Percentiles rank a stretch among this genome's conserved stretches.
Conservation (phyloP, 2,888 invertebrate genomes). For the Criorhina ranunculi region DNA sequence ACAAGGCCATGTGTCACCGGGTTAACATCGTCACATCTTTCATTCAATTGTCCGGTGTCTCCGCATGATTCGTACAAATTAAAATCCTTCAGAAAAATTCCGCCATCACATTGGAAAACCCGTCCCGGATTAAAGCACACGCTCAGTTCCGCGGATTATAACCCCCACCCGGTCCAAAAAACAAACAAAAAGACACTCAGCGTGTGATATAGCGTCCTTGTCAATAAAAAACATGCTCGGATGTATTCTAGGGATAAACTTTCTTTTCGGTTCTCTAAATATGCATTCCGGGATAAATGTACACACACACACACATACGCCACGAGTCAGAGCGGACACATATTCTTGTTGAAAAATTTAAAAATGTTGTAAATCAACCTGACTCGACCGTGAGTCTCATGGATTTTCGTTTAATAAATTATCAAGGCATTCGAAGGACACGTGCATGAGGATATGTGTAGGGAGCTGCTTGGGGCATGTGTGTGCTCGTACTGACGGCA, state of each 20-base stretch:
- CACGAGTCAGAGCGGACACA: conserved; percentile 33
- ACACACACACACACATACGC: background rate
- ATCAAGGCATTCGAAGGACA: conserved; percentile 61
- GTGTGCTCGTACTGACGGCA: conserved; percentile 13
- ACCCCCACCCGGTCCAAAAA: conserved; percentile 29
- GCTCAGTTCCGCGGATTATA: conserved; percentile 25
- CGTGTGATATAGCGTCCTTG: conserved; percentile 52
- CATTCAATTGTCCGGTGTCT: conserved; percentile 27
- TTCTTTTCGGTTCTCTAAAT: conserved; percentile 44
- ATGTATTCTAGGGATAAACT: conserved; percentile 33
- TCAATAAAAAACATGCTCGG: conserved; percentile 45
- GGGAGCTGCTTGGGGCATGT: conserved; percentile 27
- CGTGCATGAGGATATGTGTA: conserved; percentile 61
- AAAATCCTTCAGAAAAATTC: background rate
- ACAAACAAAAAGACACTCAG: conserved; percentile 37
- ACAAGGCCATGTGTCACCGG: conserved; percentile 15
- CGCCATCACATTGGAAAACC: conserved; percentile 3
- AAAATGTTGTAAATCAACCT: conserved; percentile 74
- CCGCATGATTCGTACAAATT: conserved; percentile 18
- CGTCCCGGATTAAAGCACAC: conserved; percentile 25
- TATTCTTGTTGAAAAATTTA: conserved; percentile 59
- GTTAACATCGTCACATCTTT: background rate
- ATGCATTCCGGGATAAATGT: conserved; percentile 48
- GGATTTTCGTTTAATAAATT: conserved; percentile 75
- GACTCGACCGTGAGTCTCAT: conserved; percentile 66